Evolutionary conservation across 2,797 vertebrate species (phyloP).

Genomic region (Notolepis coatsorum): DNA sequence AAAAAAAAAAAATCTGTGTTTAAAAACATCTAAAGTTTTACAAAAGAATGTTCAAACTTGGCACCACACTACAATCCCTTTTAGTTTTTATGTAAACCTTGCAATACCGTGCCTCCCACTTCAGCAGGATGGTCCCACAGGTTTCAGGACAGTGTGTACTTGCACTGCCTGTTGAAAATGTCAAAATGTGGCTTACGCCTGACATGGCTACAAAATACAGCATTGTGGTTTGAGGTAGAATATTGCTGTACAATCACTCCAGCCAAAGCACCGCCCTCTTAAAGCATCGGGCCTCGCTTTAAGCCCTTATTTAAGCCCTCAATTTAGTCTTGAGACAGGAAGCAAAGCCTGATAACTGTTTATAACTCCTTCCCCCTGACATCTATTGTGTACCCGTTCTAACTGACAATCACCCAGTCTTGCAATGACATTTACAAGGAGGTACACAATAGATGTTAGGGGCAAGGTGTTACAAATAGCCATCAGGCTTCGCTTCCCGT

Average conservation of each 20-base stretch:
- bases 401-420: too few species aligned
- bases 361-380: too few species aligned
- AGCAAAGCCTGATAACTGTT: too few species aligned
- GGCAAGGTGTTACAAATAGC: background rate
- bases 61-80: background rate
- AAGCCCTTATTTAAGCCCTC: background rate
- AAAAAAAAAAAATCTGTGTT: conserved; percentile 16
- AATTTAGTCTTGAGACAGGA: background rate
- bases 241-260: background rate
- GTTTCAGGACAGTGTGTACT: background rate
- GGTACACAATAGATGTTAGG: background rate
- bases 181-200: background rate
- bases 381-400: too few species aligned
- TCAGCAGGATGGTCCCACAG: background rate
- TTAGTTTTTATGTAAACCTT: background rate
- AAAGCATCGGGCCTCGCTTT: background rate
- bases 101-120: background rate
- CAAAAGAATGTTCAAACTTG: background rate
- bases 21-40: background rate
- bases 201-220: conserved; percentile 4
- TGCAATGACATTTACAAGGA: too few species aligned
- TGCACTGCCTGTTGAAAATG: background rate
- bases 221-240: conserved; percentile 62
- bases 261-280: background rate
- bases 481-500: too few species aligned